phyloP scores from a whole-genome alignment of 2,797 vertebrate genomes.

The Hydrolagus colliei region DNA sequence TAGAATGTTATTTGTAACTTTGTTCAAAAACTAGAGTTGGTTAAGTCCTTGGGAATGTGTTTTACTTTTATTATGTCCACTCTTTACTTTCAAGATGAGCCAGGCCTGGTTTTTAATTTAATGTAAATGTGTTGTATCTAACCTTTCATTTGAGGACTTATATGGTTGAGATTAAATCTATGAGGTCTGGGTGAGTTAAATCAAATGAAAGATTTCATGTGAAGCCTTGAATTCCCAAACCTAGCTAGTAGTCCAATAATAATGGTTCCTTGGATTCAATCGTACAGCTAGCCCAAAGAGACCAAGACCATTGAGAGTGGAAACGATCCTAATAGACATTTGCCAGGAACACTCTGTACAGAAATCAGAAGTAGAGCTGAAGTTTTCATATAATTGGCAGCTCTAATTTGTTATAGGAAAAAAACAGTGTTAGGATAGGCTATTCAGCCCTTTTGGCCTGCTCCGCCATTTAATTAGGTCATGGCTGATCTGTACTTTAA shows the following conservation, averaged over 20 bases:
- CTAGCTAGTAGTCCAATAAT: constrained; percentile 2
- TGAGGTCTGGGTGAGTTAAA: background rate
- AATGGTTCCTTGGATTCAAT: background rate
- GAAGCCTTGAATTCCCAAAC: background rate
- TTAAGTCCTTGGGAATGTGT: too few species aligned
- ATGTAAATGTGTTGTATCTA: background rate
- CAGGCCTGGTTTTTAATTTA: background rate
- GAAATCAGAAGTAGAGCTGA: background rate
- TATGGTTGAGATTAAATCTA: background rate
- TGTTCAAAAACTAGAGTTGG: too few species aligned
- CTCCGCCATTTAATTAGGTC: too few species aligned
- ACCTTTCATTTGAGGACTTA: constrained; percentile 1
- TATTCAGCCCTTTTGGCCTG: too few species aligned
- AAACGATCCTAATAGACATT: background rate
- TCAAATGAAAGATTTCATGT: constrained; percentile 16
- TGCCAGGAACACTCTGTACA: background rate
- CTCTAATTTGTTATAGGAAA: too few species aligned
- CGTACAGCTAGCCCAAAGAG: background rate
- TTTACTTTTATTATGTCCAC: too few species aligned
- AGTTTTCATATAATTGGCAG: too few species aligned
- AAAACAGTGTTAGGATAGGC: too few species aligned
- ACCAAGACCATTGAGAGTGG: background rate
- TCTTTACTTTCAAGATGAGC: too few species aligned
- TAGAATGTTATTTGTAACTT: too few species aligned
- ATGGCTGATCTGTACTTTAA: too few species aligned